Base-by-base conservation (phyloP, 2,888 invertebrate species). In the Spilosoma lubricipeda region DNA sequence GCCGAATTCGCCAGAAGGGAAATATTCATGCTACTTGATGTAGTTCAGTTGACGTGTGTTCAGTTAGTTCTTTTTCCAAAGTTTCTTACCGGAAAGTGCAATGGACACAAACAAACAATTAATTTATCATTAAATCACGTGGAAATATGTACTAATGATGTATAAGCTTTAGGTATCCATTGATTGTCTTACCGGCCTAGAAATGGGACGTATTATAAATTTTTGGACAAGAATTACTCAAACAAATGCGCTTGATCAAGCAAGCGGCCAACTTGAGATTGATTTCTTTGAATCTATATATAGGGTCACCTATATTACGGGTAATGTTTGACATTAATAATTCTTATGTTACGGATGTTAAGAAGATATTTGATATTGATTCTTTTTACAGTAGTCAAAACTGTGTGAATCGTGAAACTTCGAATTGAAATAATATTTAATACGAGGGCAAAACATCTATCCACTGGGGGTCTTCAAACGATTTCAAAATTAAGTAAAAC, bases 231-330 rank as follows among this genome's bases (percentile, higher is more conserved):
- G 84, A 79, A 74, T 91, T 70, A 91, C 93, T n/a, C 85, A 88
- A 36, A 93, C 93, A 18, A 89, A 89, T 78, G 92, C 93, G 39
- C 75, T 94, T 71, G 89, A 91, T 33, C 82, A 89, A 36, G 90
- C 92, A 3, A 92, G 92, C 73, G 93, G 93, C 30, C 77, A 80
- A 77, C 86, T 90, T 74, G 94, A 95, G 82, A 91, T 84, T 13
- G 83, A 87, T 56, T 95, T 95, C 86, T 95, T 94, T 81, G 94
- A 91, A 71, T 89, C 91, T 0, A 87, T 92, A 4, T 94, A 94
- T 77, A 88, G 94, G 63, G 86, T 93, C 5, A 82, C 88, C 27
- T 94, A 94, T 80, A 72, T 94, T 56, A 85, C 89, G 87, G 95
- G 94, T 94, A 73, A 48, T 64, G 23, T 64, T 8, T 70, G 23